These are phyloP conservation scores for Aphrocallistes beatrix DNA, from an alignment of 37 sponge, comb jelly and placozoan genomes.

Conservation along the genomic window DNA sequence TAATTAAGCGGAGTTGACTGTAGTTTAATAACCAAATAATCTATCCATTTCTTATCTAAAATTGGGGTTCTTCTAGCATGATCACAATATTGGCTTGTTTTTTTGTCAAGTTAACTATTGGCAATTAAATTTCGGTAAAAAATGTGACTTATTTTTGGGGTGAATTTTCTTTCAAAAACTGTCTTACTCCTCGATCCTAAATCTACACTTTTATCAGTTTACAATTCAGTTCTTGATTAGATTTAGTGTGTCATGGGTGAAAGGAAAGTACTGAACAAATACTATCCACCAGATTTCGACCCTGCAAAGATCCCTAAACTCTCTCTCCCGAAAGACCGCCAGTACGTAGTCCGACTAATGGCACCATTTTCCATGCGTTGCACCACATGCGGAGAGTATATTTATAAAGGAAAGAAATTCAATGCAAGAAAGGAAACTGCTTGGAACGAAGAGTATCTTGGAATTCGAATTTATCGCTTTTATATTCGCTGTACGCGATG, in stretches of 20 bases:
- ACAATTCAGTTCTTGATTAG: too few species aligned
- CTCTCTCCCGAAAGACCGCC: conserved; percentile 43
- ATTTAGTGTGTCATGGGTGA: conserved; percentile 45
- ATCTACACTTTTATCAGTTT: too few species aligned
- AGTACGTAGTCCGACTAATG: conserved; percentile 87
- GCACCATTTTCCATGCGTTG: conserved; percentile 97
- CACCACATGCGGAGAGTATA: conserved; percentile 89
- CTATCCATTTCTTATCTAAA: too few species aligned
- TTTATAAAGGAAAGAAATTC: conserved; percentile 95
- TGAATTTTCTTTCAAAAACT: too few species aligned
- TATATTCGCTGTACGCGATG: conserved; percentile 92
- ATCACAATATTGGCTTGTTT: too few species aligned
- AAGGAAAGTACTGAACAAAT: conserved; percentile 83
- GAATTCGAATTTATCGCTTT: conserved; percentile 76
- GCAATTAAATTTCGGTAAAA: too few species aligned
- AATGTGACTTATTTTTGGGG: too few species aligned
- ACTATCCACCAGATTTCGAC: conserved; percentile 96
- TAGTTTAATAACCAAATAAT: too few species aligned
- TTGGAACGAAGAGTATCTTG: conserved; percentile 68
- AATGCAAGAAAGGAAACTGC: conserved; percentile 86
- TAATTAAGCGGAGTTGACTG: too few species aligned
- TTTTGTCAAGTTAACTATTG: too few species aligned
- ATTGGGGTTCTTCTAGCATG: too few species aligned
- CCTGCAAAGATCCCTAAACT: conserved; percentile 69
- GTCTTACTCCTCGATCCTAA: too few species aligned